Base-by-base conservation (phyloP, 2,888 invertebrate species). In the Scaeva pyrastri region DNA sequence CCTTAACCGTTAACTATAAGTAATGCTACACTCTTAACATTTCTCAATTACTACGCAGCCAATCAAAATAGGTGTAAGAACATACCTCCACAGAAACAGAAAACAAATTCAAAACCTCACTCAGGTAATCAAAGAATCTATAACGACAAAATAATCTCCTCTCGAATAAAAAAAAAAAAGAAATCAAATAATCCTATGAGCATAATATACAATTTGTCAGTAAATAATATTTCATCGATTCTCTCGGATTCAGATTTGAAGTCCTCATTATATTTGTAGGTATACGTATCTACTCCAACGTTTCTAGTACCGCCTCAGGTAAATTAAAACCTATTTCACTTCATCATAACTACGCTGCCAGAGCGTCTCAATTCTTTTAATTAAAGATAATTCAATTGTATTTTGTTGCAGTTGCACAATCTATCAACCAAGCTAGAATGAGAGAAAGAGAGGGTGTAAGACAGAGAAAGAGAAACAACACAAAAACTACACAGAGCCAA, bases 361-460 rank as follows among this genome's bases (percentile, higher is more conserved):
- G 21, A 64, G 21, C 55, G 52, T 72, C 58, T 72, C 80, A 75
- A 50, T 76, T 80, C 66, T 79, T 71, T 77, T 76, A 68, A 76
- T 72, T 76, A 73, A 75, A 60, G 58, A 45, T 81, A 85, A 85
- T 81, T 85, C 73, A 80, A 85, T 85, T 81, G 81, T 76, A 81
- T 85, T 81, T 76, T 81, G 43, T 52, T 85, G 68, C 76, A 39
- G 23, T 41, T 39, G 52, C 68, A 68, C 50, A 66, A 66, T 36
- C 31, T 31, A 4, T 31, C 50, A 2, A 52, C 16, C 7, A 36
- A 36, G 36, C 1, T 7, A 76, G n/a, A 41, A 16, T n/a, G n/a
- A 14, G 2, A 19, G 36, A 80, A 19, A 68, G 50, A 36, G 31
- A 64, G 12, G 52, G 50, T 11, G n/a, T 10, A 68, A 12, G 31